Evolutionary conservation across 37 sponge, comb jelly and placozoan species (phyloP).

Genomic region (Halichondria panicea): DNA sequence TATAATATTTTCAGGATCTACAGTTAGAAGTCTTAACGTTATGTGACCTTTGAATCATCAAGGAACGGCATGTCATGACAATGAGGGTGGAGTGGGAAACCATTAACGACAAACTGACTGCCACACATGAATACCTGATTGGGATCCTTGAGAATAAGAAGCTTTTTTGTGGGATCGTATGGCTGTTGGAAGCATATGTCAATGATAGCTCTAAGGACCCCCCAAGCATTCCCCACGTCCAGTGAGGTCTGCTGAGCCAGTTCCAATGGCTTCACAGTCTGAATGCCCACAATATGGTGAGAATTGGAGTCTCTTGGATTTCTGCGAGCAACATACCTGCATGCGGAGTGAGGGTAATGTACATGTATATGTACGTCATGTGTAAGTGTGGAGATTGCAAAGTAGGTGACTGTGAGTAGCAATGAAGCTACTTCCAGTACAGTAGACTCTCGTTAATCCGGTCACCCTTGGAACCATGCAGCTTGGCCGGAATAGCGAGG

Average conservation of each 20-base stretch:
- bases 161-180: slow-evolving; percentile 75
- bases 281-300: slow-evolving; percentile 90
- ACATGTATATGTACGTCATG: too few relatives aligned
- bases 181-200: slow-evolving; percentile 68
- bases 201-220: slow-evolving; percentile 87
- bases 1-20: too few relatives aligned
- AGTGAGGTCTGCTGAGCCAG: slow-evolving; percentile 93
- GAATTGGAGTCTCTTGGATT: slow-evolving; percentile 66
- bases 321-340: slow-evolving; percentile 82
- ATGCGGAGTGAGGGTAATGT: too few relatives aligned
- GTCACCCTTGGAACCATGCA: too few relatives aligned
- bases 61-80: too few relatives aligned
- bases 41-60: too few relatives aligned
- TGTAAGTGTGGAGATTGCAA: too few relatives aligned
- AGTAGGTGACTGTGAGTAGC: too few relatives aligned
- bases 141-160: slow-evolving; percentile 91
- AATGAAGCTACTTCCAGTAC: too few relatives aligned
- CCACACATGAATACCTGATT: slow-evolving; percentile 61
- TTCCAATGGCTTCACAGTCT: slow-evolving; percentile 85
- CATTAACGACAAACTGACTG: background rate
- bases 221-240: slow-evolving; percentile 95
- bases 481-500: too few relatives aligned
- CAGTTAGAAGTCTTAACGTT: background rate
- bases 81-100: too few relatives aligned
- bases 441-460: too few relatives aligned